These are phyloP conservation scores for Elysia crispata DNA, from an alignment of 2,888 invertebrate genomes.

Conservation along the genomic window DNA sequence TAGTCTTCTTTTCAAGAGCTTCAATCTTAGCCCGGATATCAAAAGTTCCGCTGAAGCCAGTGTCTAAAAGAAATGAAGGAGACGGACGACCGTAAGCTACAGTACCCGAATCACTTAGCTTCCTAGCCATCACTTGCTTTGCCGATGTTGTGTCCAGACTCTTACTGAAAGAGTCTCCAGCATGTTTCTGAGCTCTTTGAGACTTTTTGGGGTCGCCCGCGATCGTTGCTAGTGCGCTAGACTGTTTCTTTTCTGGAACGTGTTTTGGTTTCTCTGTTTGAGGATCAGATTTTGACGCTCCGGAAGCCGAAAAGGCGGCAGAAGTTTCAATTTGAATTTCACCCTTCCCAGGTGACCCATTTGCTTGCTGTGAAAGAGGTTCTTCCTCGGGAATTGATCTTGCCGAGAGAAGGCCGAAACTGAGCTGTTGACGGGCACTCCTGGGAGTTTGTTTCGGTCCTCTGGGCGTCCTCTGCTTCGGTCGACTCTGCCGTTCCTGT, in stretches of 20 bases:
- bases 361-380: not conserved
- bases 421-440: slow-evolving; percentile 2
- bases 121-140: not conserved
- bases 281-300: not conserved
- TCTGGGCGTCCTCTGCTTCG: slow-evolving; percentile 29
- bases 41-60: not conserved
- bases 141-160: not conserved
- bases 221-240: not conserved
- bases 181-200: not conserved
- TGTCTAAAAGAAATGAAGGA: no score
- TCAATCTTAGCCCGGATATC: slow-evolving; percentile 4
- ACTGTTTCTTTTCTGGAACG: not conserved
- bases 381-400: slow-evolving; percentile 26
- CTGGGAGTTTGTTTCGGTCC: slow-evolving; percentile 6
- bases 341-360: not conserved
- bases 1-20: not conserved
- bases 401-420: not conserved
- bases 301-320: not conserved
- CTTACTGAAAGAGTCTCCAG: not conserved
- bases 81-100: not conserved
- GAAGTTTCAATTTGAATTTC: not conserved
- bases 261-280: not conserved
- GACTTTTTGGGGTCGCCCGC: not conserved
- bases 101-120: not conserved
- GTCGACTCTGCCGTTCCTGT: slow-evolving; percentile 23